Percentiles rank a stretch among this genome's conserved stretches.
These are phyloP conservation scores for Andrena praecox DNA, from an alignment of 2,888 invertebrate species.

Conservation along the genomic window DNA sequence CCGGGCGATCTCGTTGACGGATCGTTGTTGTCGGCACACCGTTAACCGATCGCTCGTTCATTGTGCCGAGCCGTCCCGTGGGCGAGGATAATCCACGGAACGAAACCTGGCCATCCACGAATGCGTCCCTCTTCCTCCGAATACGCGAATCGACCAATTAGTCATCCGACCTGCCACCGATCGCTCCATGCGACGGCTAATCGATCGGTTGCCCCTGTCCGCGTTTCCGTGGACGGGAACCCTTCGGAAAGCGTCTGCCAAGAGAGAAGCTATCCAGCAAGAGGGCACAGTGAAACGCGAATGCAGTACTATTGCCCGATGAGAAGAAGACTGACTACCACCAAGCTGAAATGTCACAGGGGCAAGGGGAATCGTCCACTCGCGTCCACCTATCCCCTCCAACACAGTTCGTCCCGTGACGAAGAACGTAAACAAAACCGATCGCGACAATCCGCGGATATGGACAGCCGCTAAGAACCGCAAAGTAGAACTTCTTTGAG, in stretches of 20 bases:
- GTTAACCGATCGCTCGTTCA: slow-evolving; percentile 62
- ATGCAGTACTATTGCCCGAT: no score
- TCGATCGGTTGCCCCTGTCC: slow-evolving; percentile 51
- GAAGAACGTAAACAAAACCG: no score
- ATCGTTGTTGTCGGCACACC: slow-evolving; percentile 57
- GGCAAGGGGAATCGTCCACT: no score
- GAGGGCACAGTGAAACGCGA: neutral
- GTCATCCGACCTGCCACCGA: slow-evolving; percentile 58
- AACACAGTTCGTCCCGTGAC: no score
- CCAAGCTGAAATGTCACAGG: no score
- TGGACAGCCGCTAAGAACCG: no score
- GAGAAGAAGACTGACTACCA: no score
- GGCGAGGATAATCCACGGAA: slow-evolving; percentile 64
- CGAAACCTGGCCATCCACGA: slow-evolving; percentile 52
- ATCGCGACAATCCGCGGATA: no score
- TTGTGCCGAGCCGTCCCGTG: slow-evolving; percentile 51
- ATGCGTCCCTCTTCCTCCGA: slow-evolving; percentile 18
- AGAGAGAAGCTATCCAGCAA: neutral
- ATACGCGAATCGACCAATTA: slow-evolving; percentile 55
- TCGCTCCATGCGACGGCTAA: slow-evolving; percentile 51
- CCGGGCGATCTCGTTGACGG: slow-evolving; percentile 55
- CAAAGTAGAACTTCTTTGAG: no score
- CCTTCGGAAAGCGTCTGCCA: neutral
- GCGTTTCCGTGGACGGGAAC: slow-evolving; percentile 4
- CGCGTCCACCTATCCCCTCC: no score